Conservation (phyloP, 1,140 invertebrate species). For the Drosophila mayri region DNA sequence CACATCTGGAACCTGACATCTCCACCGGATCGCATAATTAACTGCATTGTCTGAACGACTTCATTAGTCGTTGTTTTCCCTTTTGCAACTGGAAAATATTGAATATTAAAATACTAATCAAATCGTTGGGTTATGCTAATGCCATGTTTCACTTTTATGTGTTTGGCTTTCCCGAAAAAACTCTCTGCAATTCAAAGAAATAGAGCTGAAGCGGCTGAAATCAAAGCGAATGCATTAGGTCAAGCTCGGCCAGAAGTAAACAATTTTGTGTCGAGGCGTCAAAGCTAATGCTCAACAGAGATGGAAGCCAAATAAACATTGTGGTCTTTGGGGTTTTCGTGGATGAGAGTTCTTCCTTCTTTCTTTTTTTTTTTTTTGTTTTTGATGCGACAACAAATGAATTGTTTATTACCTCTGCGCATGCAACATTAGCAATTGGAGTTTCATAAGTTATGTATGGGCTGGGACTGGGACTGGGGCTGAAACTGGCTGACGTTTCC, state of each 20-base stretch:
- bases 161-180: constrained; percentile 23
- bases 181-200: constrained; percentile 19
- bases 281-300: constrained; percentile 51
- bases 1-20: constrained; percentile 22
- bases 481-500: constrained; percentile 55
- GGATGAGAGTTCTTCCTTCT: constrained; percentile 46
- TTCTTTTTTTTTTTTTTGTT: constrained; percentile 8
- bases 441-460: constrained; percentile 48
- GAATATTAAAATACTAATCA: constrained; percentile 36
- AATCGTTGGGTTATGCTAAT: constrained; percentile 52
- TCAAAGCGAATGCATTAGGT: constrained; percentile 59
- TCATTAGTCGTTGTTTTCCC: constrained; percentile 34
- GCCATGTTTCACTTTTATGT: constrained; percentile 35
- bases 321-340: constrained; percentile 24
- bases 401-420: constrained; percentile 64
- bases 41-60: constrained; percentile 56
- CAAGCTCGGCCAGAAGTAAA: constrained; percentile 55
- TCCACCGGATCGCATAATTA: constrained; percentile 46
- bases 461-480: constrained; percentile 7
- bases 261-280: constrained; percentile 58
- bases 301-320: constrained; percentile 51
- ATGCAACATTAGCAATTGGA: constrained; percentile 60
- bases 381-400: constrained; percentile 71
- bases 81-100: constrained; percentile 41
- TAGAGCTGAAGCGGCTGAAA: constrained; percentile 33